Evolutionary conservation across 2,113 vertebrate genomes (phyloP), one percentile per base, ranked within the genome.

Genomic region (Datnioides undecimradiatus): DNA sequence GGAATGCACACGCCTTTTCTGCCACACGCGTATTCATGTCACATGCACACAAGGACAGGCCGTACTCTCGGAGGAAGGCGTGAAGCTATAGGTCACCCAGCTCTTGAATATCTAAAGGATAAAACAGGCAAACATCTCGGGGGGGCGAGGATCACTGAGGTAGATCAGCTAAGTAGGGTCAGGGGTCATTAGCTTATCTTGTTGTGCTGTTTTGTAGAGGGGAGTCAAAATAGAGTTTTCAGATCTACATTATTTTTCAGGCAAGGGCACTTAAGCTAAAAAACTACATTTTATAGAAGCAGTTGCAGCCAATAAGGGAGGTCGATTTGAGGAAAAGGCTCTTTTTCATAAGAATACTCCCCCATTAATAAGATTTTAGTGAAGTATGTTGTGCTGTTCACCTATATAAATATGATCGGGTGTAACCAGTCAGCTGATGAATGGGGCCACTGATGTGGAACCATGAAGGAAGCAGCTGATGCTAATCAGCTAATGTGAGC

Each of bases 31-130:
- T 54, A 80, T 43, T 73, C 40, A 67, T 27, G 23, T 19, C 57
- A 62, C 33, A 2, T 41, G 68, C 55, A 72, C 49, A 65, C 72
- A 85, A 87, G 84, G 76, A 73, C 76, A 82, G 46, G 58, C 60
- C 9, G 14, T 27, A 51, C 55, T 57, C 67, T 69, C 36, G 58
- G 8, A 57, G 63, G 38, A 68, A 36, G 55, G 46, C 17, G 46
- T 63, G 25, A 58, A 58, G 54, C 19, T 45, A 65, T n/a, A 77
- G 59, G 27, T 43, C 80, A 77, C 49, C 55, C 59, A 45, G 68
- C 34, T 54, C 40, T 66, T 34, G 57, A 58, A 73, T 52, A 64
- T 10, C 46, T 58, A 83, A 80, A 58, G 0, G 40, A 46, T 7
- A 38, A 73, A 72, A 58, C 19, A 43, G 14, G 34, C 6, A 49